Evolutionary conservation across 2,113 vertebrate species (phyloP), one percentile per base, ranked within the genome.

Genomic region (Notothenia rossii): DNA sequence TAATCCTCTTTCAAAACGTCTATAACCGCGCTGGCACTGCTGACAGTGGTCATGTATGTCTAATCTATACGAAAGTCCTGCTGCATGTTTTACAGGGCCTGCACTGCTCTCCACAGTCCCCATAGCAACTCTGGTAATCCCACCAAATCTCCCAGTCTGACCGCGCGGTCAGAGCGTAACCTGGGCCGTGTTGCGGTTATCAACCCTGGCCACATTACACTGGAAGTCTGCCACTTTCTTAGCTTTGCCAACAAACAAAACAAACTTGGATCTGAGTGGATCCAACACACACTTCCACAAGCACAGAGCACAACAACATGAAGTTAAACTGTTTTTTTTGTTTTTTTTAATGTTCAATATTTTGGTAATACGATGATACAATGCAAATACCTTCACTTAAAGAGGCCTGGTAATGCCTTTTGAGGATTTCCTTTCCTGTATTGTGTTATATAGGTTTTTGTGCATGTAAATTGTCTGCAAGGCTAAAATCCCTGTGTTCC

Each of bases 1-100:
- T 94, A 94, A 94, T 93, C 91, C 92, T 91, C 92, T 93, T 93
- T 93, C 72, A 88, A 86, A 87, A 92, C 82, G 86, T 79, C 85
- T 82, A 85, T 87, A 87, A 92, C 93, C 72, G 85, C 67, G 91
- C 84, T 92, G 90, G 88, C 90, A 71, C 66, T 68, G 87, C 77
- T 74, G 86, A 81, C 85, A 79, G 87, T 90, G 87, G 91, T 87
- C 93, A 91, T 93, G 92, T 92, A 94, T 91, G 91, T 94, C 91
- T 94, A 94, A 94, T 94, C 91, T 94, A 93, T 86, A 87, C 54
- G 73, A 86, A 92, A 92, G 90, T 93, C 88, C 60, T 74, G 83
- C 84, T 79, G 77, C 85, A 85, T 93, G 88, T 92, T 93, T 92
- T 88, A 92, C 89, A 90, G 83, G 70, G 56, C 77, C 75, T 72